phyloP scores from a whole-genome alignment of 2,113 vertebrate species.

The Hypocryptadius cinnamomeus region DNA sequence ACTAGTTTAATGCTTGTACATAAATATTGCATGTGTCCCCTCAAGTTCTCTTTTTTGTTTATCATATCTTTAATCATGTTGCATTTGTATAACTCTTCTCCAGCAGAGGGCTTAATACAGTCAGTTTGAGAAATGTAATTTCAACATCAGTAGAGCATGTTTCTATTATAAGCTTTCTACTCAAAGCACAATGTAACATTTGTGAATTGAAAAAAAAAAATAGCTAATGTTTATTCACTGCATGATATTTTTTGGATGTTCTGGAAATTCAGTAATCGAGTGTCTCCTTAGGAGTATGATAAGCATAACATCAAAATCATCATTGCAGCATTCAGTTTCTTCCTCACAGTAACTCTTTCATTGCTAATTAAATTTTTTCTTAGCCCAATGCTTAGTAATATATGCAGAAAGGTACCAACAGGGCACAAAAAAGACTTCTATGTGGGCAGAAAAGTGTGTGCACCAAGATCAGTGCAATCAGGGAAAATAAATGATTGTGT shows the following conservation, averaged over 20 bases:
- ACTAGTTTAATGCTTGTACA: background rate
- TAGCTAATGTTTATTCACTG: slow-evolving; percentile 26
- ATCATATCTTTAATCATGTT: slow-evolving; percentile 10
- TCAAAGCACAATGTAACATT: background rate
- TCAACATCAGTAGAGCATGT: slow-evolving; percentile 5
- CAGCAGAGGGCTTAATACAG: slow-evolving; percentile 13
- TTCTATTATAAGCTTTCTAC: slow-evolving; percentile 30
- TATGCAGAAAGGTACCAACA: background rate
- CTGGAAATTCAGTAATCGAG: background rate
- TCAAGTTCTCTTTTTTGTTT: slow-evolving; percentile 2
- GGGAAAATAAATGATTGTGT: background rate
- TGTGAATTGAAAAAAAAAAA: background rate
- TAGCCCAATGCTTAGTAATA: background rate
- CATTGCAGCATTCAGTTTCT: background rate
- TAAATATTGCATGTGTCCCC: background rate
- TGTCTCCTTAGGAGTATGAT: background rate
- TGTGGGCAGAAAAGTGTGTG: background rate
- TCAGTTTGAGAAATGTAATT: slow-evolving; percentile 2
- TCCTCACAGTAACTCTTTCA: background rate
- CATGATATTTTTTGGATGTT: background rate
- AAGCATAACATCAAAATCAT: background rate
- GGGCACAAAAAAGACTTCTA: background rate
- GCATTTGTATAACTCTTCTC: slow-evolving; percentile 13
- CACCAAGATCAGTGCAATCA: background rate
- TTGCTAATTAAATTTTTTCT: background rate